phyloP scores from a whole-genome alignment of 2,113 vertebrate genomes.

The Muntiacus muntjak region DNA sequence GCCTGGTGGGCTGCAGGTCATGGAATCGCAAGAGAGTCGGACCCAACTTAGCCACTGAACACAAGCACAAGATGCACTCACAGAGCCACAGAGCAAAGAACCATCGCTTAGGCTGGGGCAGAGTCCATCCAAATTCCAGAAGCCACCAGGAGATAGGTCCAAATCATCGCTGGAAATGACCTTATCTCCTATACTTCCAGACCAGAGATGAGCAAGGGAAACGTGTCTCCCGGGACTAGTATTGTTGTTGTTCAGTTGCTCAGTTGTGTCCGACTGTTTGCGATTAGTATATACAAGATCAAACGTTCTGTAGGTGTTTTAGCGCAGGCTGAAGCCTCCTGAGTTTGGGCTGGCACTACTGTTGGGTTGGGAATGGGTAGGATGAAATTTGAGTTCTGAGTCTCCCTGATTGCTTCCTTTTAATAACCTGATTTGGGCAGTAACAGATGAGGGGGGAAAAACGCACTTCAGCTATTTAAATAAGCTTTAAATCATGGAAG shows the following conservation, averaged over 20 bases:
- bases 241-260: not conserved
- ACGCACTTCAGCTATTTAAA: not conserved
- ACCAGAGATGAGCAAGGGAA: not conserved
- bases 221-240: not conserved
- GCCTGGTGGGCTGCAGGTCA: not conserved
- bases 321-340: not conserved
- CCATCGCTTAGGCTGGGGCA: not conserved
- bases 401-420: not conserved
- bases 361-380: not conserved
- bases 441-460: not conserved
- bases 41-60: not conserved
- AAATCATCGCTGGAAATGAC: not conserved
- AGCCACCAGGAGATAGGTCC: not conserved
- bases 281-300: not conserved
- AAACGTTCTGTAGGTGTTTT: not conserved
- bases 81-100: not conserved
- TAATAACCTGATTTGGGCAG: not conserved
- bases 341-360: not conserved
- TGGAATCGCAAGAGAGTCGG: fast-evolving
- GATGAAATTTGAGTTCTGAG: not conserved
- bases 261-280: not conserved
- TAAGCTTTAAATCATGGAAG: not conserved
- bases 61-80: not conserved
- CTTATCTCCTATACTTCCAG: not conserved
- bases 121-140: not conserved